phyloP scores from a whole-genome alignment of 2,113 vertebrate species.

The Phoxinus phoxinus region DNA sequence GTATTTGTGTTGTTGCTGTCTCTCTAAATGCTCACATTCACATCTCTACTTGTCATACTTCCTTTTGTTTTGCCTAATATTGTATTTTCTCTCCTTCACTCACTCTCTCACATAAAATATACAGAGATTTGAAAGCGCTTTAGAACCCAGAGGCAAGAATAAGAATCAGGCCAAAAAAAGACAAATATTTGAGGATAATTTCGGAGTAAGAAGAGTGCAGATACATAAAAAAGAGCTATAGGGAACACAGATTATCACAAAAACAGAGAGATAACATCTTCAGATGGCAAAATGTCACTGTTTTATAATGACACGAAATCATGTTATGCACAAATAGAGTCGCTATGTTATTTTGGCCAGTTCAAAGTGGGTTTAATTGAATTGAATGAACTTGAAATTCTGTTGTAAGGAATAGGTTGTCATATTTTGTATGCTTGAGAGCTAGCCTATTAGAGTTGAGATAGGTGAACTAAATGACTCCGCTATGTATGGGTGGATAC shows the following conservation, averaged over 20 bases:
- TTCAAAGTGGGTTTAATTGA: not conserved
- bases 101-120: slow-evolving; percentile 10
- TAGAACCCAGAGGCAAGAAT: not conserved
- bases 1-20: not conserved
- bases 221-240: not conserved
- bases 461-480: not conserved
- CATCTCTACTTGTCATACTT: not conserved
- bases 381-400: not conserved
- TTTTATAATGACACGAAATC: not conserved
- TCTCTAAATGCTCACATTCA: slow-evolving; percentile 2
- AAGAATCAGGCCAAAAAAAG: not conserved
- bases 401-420: not conserved
- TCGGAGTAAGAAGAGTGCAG: not conserved
- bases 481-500: not conserved
- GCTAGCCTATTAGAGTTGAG: not conserved
- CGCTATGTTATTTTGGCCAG: not conserved
- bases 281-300: not conserved
- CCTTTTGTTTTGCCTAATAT: not conserved
- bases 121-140: not conserved
- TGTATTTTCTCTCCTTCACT: not conserved
- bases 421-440: not conserved
- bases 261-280: not conserved
- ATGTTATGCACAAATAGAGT: not conserved
- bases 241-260: slow-evolving; percentile 3
- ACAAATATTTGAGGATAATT: slow-evolving; percentile 11